Conservation (phyloP, 1,140 invertebrate species). For the Drosophila mojavensis region DNA sequence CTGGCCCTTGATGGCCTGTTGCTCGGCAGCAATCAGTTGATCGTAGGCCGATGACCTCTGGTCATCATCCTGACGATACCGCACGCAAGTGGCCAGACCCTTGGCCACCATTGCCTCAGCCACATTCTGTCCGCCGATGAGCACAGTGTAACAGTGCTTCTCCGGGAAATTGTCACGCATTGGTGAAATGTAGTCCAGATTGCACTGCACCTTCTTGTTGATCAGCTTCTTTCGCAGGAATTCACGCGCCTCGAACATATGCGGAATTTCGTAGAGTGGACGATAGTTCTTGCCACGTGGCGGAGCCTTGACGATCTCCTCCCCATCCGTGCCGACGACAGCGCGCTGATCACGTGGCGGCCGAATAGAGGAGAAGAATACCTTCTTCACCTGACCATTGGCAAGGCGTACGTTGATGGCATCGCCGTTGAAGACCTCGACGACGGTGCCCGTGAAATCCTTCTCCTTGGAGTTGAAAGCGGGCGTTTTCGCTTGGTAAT, state of each 20-base stretch:
- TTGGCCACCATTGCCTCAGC: slow-evolving; percentile 97
- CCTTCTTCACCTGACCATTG: slow-evolving; percentile 93
- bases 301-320: slow-evolving; percentile 86
- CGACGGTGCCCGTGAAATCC: slow-evolving; percentile 93
- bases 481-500: slow-evolving; percentile 89
- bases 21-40: slow-evolving; percentile 95
- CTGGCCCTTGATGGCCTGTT: slow-evolving; percentile 93
- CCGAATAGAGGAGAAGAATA: slow-evolving; percentile 97
- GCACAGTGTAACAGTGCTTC: slow-evolving; percentile 97
- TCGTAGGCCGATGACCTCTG: slow-evolving; percentile 97
- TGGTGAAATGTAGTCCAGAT: slow-evolving; percentile 98
- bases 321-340: slow-evolving; percentile 81
- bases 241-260: slow-evolving; percentile 99
- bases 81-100: slow-evolving; percentile 95
- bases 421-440: slow-evolving; percentile 98
- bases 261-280: slow-evolving; percentile 98
- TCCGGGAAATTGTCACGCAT: slow-evolving; percentile 96
- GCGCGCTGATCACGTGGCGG: slow-evolving; percentile 90
- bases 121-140: slow-evolving; percentile 94
- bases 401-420: slow-evolving; percentile 93
- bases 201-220: slow-evolving; percentile 97
- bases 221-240: slow-evolving; percentile 98
- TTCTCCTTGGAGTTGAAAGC: slow-evolving; percentile 91
- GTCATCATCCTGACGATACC: slow-evolving; percentile 97
- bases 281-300: slow-evolving; percentile 88